Conservation (phyloP, 2,888 invertebrate species). For the Scelioninae gen. 1 region DNA sequence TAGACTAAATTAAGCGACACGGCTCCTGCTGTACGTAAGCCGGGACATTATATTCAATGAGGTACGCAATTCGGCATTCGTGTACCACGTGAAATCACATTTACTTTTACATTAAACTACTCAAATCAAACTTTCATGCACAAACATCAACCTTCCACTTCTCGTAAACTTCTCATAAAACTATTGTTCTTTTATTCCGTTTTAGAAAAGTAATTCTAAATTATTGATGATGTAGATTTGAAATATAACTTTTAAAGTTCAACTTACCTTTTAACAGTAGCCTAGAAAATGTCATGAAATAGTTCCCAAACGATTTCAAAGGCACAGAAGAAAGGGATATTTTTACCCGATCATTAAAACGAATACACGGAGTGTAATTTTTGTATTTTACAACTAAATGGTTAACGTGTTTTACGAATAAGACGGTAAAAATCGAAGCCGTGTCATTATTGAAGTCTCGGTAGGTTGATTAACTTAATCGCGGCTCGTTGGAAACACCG, state of each 20-base stretch:
- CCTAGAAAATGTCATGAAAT: slow-evolving; percentile 3
- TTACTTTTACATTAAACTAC: too few species aligned
- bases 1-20: slow-evolving; percentile 72
- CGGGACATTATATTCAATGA: slow-evolving; percentile 59
- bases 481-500: slow-evolving; percentile 16
- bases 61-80: slow-evolving; percentile 49
- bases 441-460: not conserved
- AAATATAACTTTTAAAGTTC: too few species aligned
- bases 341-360: slow-evolving; percentile 24
- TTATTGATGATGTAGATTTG: too few species aligned
- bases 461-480: slow-evolving; percentile 35
- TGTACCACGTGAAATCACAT: slow-evolving; percentile 44
- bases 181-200: not conserved
- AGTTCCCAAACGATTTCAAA: not conserved
- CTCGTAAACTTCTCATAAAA: not conserved
- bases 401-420: not conserved
- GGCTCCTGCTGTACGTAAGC: slow-evolving; percentile 54
- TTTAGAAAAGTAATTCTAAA: too few species aligned
- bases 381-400: not conserved
- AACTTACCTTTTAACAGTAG: slow-evolving; percentile 4
- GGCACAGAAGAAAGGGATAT: slow-evolving; percentile 1
- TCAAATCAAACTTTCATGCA: slow-evolving; percentile 1
- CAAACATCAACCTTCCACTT: slow-evolving; percentile 4
- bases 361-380: not conserved
- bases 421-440: slow-evolving; percentile 10